Evolutionary conservation across 2,113 vertebrate genomes (phyloP), one percentile per base, ranked within the genome.

Genomic region (Psophia crepitans): DNA sequence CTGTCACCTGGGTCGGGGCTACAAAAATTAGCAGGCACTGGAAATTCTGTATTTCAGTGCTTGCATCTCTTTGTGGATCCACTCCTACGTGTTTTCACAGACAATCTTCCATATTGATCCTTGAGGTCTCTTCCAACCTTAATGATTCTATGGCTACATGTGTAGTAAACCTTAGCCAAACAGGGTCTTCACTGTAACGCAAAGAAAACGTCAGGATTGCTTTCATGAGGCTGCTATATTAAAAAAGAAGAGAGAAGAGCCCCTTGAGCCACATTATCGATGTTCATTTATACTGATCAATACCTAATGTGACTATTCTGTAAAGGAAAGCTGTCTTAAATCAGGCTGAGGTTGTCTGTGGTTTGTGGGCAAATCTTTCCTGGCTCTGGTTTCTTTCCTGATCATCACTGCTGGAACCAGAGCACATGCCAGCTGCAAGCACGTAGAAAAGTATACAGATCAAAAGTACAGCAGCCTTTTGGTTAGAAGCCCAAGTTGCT

Each of bases 381-480:
- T 30, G 26, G 24, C 48, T 91, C 28, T 61, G 8, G 5, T 65
- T 80, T 63, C 71, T 43, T 68, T 37, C 14, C 63, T 58, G 37
- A n/a, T 82, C 39, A 23, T 28, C 58, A 3, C 33, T 54, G 1
- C 37, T 74, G 32, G 54, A 79, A 54, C 21, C 18, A 60, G 22
- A 76, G 28, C 11, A 18, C n/a, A 1, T 22, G 39, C 43, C 58
- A 75, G 21, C 22, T 87, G 43, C 39, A 71, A 63, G 43, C 32
- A 13, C 14, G 28, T 37, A 65, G n/a, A 44, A 76, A 90, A 90
- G 61, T 8, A 14, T 2, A 65, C 9, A 28, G 20, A 53, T 33
- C 71, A 64, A 81, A 84, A 66, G 56, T 39, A 54, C 57, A 76
- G 32, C 28, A 76, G 53, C 53, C 57, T 86, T 93, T 94, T 84